Evolutionary conservation across 1,140 invertebrate species (phyloP).

Genomic region (Pissodes strobi): DNA sequence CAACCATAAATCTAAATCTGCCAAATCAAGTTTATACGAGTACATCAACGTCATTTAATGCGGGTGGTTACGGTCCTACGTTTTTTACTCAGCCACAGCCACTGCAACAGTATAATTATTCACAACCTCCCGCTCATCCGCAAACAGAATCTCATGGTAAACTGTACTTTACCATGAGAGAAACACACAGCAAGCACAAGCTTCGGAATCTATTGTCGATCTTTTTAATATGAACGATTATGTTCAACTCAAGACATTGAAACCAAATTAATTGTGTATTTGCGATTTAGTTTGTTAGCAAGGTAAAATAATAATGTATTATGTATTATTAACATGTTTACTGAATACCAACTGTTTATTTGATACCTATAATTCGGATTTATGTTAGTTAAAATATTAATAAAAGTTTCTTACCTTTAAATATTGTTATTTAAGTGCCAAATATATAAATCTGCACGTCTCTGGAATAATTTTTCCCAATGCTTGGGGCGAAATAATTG

Average conservation of each 20-base stretch:
- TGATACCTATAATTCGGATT: not conserved
- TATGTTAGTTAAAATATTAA: not conserved
- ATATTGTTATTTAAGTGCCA: not conserved
- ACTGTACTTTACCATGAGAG: too few species aligned
- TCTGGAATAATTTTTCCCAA: too few species aligned
- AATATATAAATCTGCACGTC: not conserved
- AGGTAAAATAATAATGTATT: not conserved
- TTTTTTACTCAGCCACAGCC: not conserved
- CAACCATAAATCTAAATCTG: not conserved
- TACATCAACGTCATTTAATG: not conserved
- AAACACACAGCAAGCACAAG: not conserved
- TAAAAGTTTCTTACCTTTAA: not conserved
- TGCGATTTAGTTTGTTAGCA: not conserved
- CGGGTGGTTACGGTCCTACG: not conserved
- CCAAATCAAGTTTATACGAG: not conserved
- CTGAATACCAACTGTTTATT: not conserved
- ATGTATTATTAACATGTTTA: not conserved
- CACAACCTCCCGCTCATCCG: not conserved
- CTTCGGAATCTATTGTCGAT: not conserved
- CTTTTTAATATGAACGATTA: not conserved
- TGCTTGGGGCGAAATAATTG: too few species aligned
- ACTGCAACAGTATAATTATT: not conserved
- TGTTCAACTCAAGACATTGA: not conserved
- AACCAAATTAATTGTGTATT: not conserved
- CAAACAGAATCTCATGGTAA: not conserved